Base-by-base conservation (phyloP, 2,888 invertebrate genomes). In the Pristionchus entomophagus region DNA sequence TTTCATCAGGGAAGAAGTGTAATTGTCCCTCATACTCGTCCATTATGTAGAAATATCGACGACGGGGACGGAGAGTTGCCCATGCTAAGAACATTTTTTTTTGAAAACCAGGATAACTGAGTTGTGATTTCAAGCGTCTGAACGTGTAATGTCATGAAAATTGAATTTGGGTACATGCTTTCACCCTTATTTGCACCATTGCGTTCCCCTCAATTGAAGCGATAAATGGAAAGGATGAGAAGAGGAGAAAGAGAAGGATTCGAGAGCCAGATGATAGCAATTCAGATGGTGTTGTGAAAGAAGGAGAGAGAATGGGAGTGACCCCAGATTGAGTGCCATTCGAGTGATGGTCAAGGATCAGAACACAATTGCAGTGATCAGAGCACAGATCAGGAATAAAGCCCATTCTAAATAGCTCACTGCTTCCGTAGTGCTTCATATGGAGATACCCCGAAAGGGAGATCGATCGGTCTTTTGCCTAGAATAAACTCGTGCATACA, bases 391-490 rank as follows among this genome's bases (percentile, higher is more conserved):
- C 12, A 53, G 53, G 56, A 81, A 59, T 1, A 14, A 29, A 41
- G 41, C 12, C 29, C 12, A 69, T 56, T 81, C 29, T 22, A 22
- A 35, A 65, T 32, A 59, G 41, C 85, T 49, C 17, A 90, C 90
- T 88, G 41, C 89, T 89, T 17, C 89, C 89, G 6, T 87, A 86
- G 41, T 90, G 88, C 87, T 92, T 92, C 89, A 92, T 90, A 38
- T 86, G 82, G 19, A 92, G 88, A 78, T 88, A 90, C 6, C 92
- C 92, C 65, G 92, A 91, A 69, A 92, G 88, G 2, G 91, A 92
- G 81, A 89, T 91, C 17, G 38, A 59, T n/a, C 82, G 82, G 29
- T 82, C 51, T 22, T 80, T 80, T 3, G 78, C 49, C 78, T 73
- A 22, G 19, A 45, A 45, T 45, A 10, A 45, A 45, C 45, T 10